Base-by-base conservation (phyloP, 2,888 invertebrate species). In the Ormyrus nitidulus region DNA sequence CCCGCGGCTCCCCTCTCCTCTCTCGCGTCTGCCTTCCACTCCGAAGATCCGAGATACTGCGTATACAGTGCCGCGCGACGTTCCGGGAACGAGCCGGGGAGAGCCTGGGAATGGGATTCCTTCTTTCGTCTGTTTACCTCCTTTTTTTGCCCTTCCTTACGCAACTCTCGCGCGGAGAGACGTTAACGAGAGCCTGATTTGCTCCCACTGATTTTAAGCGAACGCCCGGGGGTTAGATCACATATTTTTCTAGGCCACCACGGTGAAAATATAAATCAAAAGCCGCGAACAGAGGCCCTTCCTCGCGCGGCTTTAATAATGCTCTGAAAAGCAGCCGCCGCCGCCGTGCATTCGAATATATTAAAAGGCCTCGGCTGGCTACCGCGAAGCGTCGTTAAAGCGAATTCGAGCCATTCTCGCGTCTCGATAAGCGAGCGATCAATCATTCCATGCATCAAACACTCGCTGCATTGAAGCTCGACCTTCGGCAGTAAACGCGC, bases 11-110 rank as follows among this genome's bases (percentile, higher is more conserved):
- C 19, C 19, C 58, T 5, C 59, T 48, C 53, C 34, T 5, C 13
- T 11, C 10, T 8, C 48, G 5, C 62, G 51, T 69, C 56, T 58
- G n/a, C 58, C 58, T 69, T 13, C 54, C 69, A 8, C 48, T 10
- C 7, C 19, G 34, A 11, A 68, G 62, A 72, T 61, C 56, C 49
- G 70, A 70, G 59, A 70, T 68, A 62, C 44, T 34, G 34, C 34
- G 34, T 34, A 34, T 34, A 34, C 56, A 0, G 48, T 19, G 34
- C 61, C 34, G 51, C 48, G 61, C 62, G 65, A 64, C 54, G n/a
- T 72, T 72, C 62, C 8, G 10, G 11, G 64, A 73, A 61, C n/a
- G 44, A 64, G 54, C 46, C 34, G 34, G 34, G 19, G 0, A 51
- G 9, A 48, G 54, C 46, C 51, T 62, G 62, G 46, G 61, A 62